These are phyloP conservation scores for Fukomys damarensis DNA, from an alignment of 2,113 vertebrate genomes.

Conservation along the genomic window DNA sequence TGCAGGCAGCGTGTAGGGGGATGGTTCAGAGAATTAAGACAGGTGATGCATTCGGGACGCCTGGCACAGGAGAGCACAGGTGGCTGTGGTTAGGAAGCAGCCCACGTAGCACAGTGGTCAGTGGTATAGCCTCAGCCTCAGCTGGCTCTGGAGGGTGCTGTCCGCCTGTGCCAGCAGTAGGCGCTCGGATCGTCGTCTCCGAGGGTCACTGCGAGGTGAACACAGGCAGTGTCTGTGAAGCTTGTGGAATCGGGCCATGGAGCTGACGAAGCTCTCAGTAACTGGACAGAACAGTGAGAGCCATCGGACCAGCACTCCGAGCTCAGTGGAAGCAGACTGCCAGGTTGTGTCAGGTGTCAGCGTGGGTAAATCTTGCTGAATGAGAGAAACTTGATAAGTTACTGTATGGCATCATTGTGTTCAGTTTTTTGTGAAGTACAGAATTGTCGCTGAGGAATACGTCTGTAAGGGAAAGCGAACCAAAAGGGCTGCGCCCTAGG, in stretches of 20 bases:
- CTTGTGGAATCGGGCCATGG: not conserved
- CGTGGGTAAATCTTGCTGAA: not conserved
- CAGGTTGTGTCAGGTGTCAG: not conserved
- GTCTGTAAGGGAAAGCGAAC: not conserved
- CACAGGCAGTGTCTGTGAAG: not conserved
- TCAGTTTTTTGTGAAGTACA: not conserved
- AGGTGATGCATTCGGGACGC: no score
- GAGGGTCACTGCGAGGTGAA: not conserved
- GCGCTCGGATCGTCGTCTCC: not conserved
- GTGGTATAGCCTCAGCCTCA: not conserved
- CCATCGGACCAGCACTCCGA: not conserved
- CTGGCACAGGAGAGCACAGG: not conserved
- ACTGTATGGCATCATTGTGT: not conserved
- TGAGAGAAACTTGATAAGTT: not conserved
- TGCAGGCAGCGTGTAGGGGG: not conserved
- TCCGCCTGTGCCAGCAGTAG: not conserved
- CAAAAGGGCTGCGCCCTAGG: not conserved
- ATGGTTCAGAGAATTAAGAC: not conserved
- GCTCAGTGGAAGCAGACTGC: not conserved
- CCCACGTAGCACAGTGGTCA: not conserved
- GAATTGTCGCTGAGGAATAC: not conserved
- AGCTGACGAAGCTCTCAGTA: not conserved
- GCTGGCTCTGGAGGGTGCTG: not conserved
- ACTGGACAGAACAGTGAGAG: not conserved
- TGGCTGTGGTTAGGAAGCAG: not conserved